These are phyloP conservation scores for Asbolus verrucosus DNA, from an alignment of 1,140 invertebrate genomes.

Conservation along the genomic window DNA sequence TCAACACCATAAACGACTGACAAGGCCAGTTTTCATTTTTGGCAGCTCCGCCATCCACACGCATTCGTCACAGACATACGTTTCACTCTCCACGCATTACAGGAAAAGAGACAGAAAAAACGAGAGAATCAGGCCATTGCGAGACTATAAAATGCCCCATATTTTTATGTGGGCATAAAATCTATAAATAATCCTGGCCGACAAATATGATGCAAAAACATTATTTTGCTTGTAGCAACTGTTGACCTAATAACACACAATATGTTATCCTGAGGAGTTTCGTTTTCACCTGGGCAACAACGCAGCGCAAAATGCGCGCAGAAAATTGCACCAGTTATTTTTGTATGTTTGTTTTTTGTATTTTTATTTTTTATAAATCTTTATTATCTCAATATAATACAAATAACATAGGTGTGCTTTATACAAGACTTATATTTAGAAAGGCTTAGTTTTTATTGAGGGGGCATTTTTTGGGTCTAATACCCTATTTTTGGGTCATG, in stretches of 20 bases:
- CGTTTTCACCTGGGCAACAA: slow-evolving; percentile 30
- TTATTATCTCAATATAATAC: slow-evolving; percentile 37
- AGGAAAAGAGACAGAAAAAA: slow-evolving; percentile 14
- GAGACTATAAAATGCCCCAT: slow-evolving; percentile 21
- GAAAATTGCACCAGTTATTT: slow-evolving; percentile 20
- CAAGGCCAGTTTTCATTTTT: slow-evolving; percentile 1
- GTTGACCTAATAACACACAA: slow-evolving; percentile 30
- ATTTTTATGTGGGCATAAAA: slow-evolving; percentile 12
- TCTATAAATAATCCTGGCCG: slow-evolving; percentile 20
- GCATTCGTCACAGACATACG: no score
- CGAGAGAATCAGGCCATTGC: not conserved
- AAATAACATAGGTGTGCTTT: slow-evolving; percentile 30
- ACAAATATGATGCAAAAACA: slow-evolving; percentile 27
- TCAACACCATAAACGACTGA: no score
- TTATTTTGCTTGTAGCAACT: not conserved
- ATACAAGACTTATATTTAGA: slow-evolving; percentile 32
- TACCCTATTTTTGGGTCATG: not conserved
- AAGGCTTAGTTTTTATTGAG: slow-evolving; percentile 12
- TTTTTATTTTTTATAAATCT: slow-evolving; percentile 38
- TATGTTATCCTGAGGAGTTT: not conserved
- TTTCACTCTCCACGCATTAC: not conserved
- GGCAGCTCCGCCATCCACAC: not conserved
- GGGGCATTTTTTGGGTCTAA: slow-evolving; percentile 9
- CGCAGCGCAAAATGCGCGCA: slow-evolving; percentile 20
- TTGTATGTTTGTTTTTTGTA: slow-evolving; percentile 17